These are phyloP conservation scores for Semotilus atromaculatus DNA, from an alignment of 2,797 vertebrate genomes.

Conservation along the genomic window DNA sequence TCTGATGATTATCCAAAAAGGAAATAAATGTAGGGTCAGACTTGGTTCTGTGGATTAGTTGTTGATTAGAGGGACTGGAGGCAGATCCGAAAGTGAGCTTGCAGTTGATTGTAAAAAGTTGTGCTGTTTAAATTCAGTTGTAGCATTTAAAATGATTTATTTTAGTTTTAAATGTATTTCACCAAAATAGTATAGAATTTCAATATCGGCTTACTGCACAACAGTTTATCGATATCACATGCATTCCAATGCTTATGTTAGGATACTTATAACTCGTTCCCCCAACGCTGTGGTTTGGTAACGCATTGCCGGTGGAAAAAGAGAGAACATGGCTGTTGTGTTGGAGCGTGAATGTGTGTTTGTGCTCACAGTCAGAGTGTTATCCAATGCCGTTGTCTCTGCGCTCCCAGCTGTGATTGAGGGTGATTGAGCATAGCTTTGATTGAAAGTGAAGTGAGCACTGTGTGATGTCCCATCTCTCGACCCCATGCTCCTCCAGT, in stretches of 20 bases:
- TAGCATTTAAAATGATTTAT: background rate
- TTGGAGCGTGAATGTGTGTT: conserved; percentile 15
- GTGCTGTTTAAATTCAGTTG: background rate
- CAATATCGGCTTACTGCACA: background rate
- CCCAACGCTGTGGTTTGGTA: background rate
- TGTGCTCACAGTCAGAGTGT: conserved; percentile 44
- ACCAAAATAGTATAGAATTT: background rate
- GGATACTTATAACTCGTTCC: background rate
- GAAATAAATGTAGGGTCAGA: too few relatives aligned
- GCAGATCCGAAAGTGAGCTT: background rate
- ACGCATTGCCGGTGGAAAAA: background rate
- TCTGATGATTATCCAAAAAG: too few relatives aligned
- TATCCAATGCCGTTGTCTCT: conserved; percentile 44
- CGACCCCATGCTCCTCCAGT: conserved; percentile 39
- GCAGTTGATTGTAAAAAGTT: background rate
- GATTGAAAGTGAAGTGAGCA: conserved; percentile 58
- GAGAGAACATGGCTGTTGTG: background rate
- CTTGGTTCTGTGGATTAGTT: background rate
- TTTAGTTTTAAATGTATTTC: background rate
- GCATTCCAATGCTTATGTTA: background rate
- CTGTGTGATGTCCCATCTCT: conserved; percentile 44
- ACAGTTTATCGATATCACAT: background rate
- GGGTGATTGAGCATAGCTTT: conserved; percentile 57
- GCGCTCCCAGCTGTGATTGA: conserved; percentile 34
- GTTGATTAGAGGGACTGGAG: background rate